Evolutionary conservation across 2,888 invertebrate genomes (phyloP).

Genomic region (Craniophora ligustri): DNA sequence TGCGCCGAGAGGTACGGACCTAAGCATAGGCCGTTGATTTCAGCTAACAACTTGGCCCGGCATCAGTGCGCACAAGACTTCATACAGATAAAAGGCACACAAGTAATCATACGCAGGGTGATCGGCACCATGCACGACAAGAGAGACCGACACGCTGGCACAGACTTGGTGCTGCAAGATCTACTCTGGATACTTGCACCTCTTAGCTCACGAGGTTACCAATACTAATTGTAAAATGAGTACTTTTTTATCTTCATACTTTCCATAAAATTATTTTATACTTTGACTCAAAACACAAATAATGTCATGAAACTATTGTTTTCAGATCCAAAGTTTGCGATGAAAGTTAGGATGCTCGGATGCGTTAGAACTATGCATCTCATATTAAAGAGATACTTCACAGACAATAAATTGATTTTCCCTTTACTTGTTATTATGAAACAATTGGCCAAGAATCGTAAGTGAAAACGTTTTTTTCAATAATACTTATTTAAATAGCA

Average conservation of each 20-base stretch:
- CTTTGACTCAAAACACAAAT: not conserved
- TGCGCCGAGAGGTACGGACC: conserved; percentile 84
- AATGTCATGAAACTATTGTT: conserved; percentile 35
- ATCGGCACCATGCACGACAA: conserved; percentile 81
- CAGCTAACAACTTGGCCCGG: conserved; percentile 82
- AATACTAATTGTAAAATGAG: conserved; percentile 39
- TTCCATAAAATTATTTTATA: not conserved
- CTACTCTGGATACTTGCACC: conserved; percentile 88
- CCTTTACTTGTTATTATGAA: conserved; percentile 89
- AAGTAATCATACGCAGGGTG: conserved; percentile 83
- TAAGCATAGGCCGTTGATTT: conserved; percentile 61
- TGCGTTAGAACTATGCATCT: conserved; percentile 89
- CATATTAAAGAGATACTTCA: conserved; percentile 89
- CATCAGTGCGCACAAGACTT: conserved; percentile 85
- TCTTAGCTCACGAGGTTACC: conserved; percentile 83
- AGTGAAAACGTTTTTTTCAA: conserved; percentile 56
- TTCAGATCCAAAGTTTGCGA: conserved; percentile 90
- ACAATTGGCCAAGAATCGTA: conserved; percentile 89
- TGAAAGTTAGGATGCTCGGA: conserved; percentile 90
- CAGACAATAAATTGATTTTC: conserved; percentile 88
- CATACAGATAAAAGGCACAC: conserved; percentile 84
- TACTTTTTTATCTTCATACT: not conserved
- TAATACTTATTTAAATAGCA: no score
- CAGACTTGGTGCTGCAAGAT: conserved; percentile 86
- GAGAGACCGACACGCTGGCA: conserved; percentile 77